These are phyloP conservation scores for Morus bassanus DNA, from an alignment of 2,797 vertebrate species.

Conservation along the genomic window DNA sequence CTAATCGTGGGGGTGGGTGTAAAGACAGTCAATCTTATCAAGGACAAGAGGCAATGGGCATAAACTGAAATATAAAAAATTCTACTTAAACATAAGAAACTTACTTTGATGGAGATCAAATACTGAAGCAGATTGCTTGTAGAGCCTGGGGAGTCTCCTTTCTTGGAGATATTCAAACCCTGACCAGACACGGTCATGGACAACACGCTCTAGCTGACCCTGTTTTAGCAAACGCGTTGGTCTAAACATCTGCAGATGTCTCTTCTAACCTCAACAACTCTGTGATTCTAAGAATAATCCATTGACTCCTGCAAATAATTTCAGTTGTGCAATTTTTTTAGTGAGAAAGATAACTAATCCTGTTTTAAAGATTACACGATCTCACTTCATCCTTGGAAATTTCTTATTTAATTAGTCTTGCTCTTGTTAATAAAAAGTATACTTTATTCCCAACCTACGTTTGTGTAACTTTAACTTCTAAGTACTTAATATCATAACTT, in stretches of 20 bases:
- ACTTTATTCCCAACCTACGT: background rate
- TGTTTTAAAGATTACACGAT: background rate
- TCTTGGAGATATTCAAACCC: background rate
- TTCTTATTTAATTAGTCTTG: background rate
- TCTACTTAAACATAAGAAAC: background rate
- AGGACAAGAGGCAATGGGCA: background rate
- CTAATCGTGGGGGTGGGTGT: rapidly evolving
- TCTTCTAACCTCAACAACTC: background rate
- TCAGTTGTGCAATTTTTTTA: background rate
- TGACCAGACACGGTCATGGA: background rate
- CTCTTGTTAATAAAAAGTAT: background rate
- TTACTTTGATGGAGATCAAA: background rate
- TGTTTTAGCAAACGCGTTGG: background rate
- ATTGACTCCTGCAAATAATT: background rate
- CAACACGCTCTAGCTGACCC: rapidly evolving
- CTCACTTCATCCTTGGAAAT: background rate
- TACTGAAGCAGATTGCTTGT: background rate
- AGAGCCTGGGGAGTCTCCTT: background rate
- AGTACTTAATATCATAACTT: background rate
- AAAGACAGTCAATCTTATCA: background rate
- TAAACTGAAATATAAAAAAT: background rate
- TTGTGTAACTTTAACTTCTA: background rate
- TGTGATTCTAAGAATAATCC: background rate
- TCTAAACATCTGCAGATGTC: background rate
- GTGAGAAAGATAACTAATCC: background rate